Conservation (phyloP, 2,113 vertebrate species). For the Ramphastos sulfuratus region DNA sequence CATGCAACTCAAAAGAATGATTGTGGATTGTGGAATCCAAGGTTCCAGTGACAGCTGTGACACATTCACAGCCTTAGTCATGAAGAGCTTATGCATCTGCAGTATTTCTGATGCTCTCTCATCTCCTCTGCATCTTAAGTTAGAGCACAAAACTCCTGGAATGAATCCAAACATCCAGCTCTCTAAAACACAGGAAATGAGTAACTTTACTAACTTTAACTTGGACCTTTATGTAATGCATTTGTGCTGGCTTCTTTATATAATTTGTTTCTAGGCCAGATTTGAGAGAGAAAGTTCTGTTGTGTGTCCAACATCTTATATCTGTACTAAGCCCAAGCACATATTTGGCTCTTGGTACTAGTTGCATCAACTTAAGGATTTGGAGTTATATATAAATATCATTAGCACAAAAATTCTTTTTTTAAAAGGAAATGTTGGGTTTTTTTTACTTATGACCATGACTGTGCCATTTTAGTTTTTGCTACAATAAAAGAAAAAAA, state of each 20-base stretch:
- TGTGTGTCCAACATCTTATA: background rate
- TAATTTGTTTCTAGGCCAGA: slow-evolving; percentile 9
- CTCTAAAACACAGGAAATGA: slow-evolving; percentile 67
- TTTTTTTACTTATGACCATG: background rate
- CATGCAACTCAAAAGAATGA: background rate
- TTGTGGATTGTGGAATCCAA: background rate
- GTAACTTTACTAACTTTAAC: slow-evolving; percentile 66
- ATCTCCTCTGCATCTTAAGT: slow-evolving; percentile 35
- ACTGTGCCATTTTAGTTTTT: background rate
- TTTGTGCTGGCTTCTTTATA: background rate
- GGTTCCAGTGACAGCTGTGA: slow-evolving; percentile 55
- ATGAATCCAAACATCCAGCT: slow-evolving; percentile 23
- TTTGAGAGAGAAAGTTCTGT: background rate
- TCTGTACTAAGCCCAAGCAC: background rate
- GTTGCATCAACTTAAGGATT: background rate
- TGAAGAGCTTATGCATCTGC: slow-evolving; percentile 39
- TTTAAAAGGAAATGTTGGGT: background rate
- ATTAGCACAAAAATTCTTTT: background rate
- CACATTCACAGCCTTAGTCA: slow-evolving; percentile 54
- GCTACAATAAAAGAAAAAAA: background rate
- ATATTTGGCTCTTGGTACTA: background rate
- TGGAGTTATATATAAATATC: background rate
- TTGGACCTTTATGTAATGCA: slow-evolving; percentile 21
- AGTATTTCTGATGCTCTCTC: slow-evolving; percentile 38
- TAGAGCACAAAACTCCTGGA: slow-evolving; percentile 40